Evolutionary conservation across 2,888 invertebrate genomes (phyloP), one percentile per base, ranked within the genome.

Genomic region (Chalcosyrphus nemorum): DNA sequence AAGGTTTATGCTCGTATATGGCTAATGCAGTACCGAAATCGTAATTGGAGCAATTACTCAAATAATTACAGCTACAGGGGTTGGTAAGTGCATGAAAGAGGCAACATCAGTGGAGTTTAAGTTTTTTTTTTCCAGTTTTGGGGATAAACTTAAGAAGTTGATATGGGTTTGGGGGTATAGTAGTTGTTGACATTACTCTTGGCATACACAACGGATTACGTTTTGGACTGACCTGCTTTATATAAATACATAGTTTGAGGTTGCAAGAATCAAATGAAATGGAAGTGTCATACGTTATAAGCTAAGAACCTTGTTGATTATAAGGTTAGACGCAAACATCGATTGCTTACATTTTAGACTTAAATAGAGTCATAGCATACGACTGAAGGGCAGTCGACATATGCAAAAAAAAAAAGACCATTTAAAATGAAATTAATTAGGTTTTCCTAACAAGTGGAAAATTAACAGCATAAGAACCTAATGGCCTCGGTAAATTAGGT

Each of bases 31-130:
- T 54, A 72, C 66, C 38, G 59, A 50, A 78, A 61, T 81, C 38
- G 63, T 57, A 71, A 71, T 74, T 72, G 80, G 27, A 72, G 78
- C 61, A 78, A 84, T 84, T 80, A 80, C 84, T 80, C 63, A 74
- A 74, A 70, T 74, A 80, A 84, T 80, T 65, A 65, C 70, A 38
- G 80, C 78, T 80, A 24, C 66, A 61, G 63, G 75, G 66, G 38
- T 54, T 61, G 38, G 27, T 68, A 59, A 56, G 54, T 63, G 29
- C 61, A 61, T 66, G 59, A 7, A 27, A 45, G 32, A 54, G 19
- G 41, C 45, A 63, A 19, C 29, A 27, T 43, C 29, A 24, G 24
- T 24, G 21, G 50, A 21, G n/a, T 21, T 47, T 38, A 17, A n/a
- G 35, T 4, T 4, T 35, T 38, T 41, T 43, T 54, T 54, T 9